Base-by-base conservation (phyloP, 2,797 vertebrate species). In the Falco biarmicus region DNA sequence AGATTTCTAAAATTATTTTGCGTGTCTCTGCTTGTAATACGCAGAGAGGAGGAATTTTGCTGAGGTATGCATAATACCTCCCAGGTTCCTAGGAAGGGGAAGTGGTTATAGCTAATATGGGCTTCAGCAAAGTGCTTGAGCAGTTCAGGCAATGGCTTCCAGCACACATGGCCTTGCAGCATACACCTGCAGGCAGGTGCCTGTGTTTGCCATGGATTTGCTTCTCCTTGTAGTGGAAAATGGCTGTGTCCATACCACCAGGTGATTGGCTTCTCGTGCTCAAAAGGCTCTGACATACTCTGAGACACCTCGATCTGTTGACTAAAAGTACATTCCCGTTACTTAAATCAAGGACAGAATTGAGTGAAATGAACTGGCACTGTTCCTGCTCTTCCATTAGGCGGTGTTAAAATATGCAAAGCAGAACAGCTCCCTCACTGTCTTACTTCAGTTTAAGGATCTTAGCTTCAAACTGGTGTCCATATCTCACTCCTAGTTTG, bases 361-460 rank as follows among this genome's bases (percentile, higher is more conserved):
- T 73, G 75, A 82, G 41, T 84, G 91, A 91, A 88, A 79, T n/a
- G 48, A 83, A 60, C 82, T 97, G 96, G 96, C 95, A 57, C 50
- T 24, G 20, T 93, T 97, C 96, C 97, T 96, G 76, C 68, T 96
- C 37, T 97, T 97, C 96, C 97, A 96, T 97, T 97, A 97, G 94
- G 89, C 69, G 79, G 80, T 17, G 32, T 81, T 95, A 94, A 97
- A 97, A 94, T 97, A 93, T 83, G 93, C 95, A 94, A 96, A 97
- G 82, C 54, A 76, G 56, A 57, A 53, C 14, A 39, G 29, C 47
- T 85, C 73, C 74, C 41, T 97, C 54, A 12, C n/a, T 25, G 39
- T 79, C 91, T 73, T 86, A 73, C 93, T 87, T 95, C n/a, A 65
- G 29, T 91, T 94, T 90, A 89, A 87, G 81, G 92, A 87, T 93